These are phyloP conservation scores for Apocrypta bakeri DNA, from an alignment of 1,140 invertebrate genomes.

Conservation along the genomic window DNA sequence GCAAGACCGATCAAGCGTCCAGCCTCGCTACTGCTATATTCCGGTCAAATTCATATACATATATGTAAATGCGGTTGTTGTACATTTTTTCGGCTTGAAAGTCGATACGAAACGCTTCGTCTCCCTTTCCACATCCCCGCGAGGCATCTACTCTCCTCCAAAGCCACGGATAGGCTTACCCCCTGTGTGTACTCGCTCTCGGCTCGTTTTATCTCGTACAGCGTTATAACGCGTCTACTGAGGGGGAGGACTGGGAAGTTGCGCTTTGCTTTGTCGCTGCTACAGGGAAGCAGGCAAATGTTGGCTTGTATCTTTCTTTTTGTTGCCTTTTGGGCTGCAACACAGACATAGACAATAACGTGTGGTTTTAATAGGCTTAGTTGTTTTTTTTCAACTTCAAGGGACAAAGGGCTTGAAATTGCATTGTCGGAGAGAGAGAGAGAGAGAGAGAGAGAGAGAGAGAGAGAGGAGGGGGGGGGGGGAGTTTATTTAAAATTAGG, in stretches of 20 bases:
- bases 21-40: constrained; percentile 22
- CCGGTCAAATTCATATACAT: background rate
- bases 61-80: background rate
- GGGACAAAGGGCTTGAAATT: too few relatives aligned
- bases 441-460: too few relatives aligned
- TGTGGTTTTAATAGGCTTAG: constrained; percentile 16
- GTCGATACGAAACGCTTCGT: constrained; percentile 24
- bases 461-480: too few relatives aligned
- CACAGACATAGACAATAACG: constrained; percentile 5
- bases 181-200: background rate
- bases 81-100: constrained; percentile 37
- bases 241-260: background rate
- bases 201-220: constrained; percentile 9
- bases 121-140: background rate
- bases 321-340: constrained; percentile 20
- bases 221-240: background rate
- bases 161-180: constrained; percentile 20
- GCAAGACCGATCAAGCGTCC: constrained; percentile 12
- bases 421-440: too few relatives aligned
- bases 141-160: background rate
- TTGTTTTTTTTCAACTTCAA: too few relatives aligned
- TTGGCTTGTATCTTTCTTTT: constrained; percentile 30
- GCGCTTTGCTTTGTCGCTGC: background rate
- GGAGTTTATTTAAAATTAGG: too few relatives aligned
- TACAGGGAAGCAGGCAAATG: constrained; percentile 20